Conservation (phyloP, 2,888 invertebrate species). For the Caenorhabditis becei region DNA sequence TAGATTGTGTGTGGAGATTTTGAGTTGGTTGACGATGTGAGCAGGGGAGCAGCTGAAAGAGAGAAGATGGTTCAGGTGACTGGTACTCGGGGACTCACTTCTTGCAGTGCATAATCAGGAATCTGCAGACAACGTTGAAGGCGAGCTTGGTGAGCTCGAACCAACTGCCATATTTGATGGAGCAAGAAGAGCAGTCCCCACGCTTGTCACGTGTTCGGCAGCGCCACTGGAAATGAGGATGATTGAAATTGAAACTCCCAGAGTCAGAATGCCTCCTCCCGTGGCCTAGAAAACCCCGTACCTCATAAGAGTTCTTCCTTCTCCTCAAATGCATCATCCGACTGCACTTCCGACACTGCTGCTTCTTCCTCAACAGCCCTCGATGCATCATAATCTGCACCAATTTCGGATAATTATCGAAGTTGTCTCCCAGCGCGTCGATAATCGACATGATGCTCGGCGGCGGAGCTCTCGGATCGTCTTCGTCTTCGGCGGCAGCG, state of each 20-base stretch:
- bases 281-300: neutral
- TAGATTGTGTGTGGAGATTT: slow-evolving; percentile 29
- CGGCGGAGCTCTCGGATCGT: slow-evolving; percentile 12
- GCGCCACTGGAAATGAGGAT: slow-evolving; percentile 33
- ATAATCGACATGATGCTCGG: slow-evolving; percentile 22
- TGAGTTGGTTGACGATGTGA: slow-evolving; percentile 23
- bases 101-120: slow-evolving; percentile 45
- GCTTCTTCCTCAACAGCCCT: slow-evolving; percentile 26
- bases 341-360: slow-evolving; percentile 37
- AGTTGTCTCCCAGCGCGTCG: slow-evolving; percentile 6
- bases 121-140: slow-evolving; percentile 30
- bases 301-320: slow-evolving; percentile 39
- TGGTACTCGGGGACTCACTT: slow-evolving; percentile 7
- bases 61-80: neutral
- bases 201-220: slow-evolving; percentile 38
- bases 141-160: slow-evolving; percentile 39
- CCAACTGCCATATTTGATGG: slow-evolving; percentile 49
- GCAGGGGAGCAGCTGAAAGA: slow-evolving; percentile 21
- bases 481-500: slow-evolving; percentile 10
- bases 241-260: no score
- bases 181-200: slow-evolving; percentile 49
- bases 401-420: slow-evolving; percentile 36
- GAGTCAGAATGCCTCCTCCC: no score
- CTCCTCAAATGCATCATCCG: slow-evolving; percentile 44
- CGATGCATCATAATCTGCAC: slow-evolving; percentile 37